Evolutionary conservation across 2,888 invertebrate species (phyloP).

Genomic region (Magallana nippona): DNA sequence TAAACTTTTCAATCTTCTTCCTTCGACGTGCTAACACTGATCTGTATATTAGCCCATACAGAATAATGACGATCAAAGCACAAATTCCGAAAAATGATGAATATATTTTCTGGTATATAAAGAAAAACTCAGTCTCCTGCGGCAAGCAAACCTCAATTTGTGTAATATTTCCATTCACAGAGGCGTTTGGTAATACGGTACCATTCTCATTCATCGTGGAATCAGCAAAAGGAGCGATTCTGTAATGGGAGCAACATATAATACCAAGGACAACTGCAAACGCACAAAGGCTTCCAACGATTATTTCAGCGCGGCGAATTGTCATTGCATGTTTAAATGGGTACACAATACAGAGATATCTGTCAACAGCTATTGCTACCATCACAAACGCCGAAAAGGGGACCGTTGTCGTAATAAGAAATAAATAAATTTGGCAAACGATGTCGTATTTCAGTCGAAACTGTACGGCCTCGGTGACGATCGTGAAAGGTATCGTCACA

Average conservation of each 20-base stretch:
- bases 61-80: slow-evolving; percentile 75
- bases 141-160: neutral
- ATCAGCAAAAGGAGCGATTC: neutral
- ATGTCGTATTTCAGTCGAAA: slow-evolving; percentile 66
- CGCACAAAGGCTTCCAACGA: slow-evolving; percentile 55
- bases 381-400: slow-evolving; percentile 76
- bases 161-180: neutral
- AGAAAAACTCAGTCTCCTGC: slow-evolving; percentile 55
- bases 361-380: slow-evolving; percentile 73
- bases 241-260: slow-evolving; percentile 54
- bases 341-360: slow-evolving; percentile 75
- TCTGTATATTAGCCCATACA: slow-evolving; percentile 76
- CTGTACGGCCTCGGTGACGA: slow-evolving; percentile 69
- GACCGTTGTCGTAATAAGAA: slow-evolving; percentile 73
- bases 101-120: slow-evolving; percentile 72
- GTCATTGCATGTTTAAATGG: slow-evolving; percentile 76
- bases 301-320: slow-evolving; percentile 65
- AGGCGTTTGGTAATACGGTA: slow-evolving; percentile 1
- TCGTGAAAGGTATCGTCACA: slow-evolving; percentile 75
- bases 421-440: slow-evolving; percentile 71
- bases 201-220: neutral
- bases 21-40: slow-evolving; percentile 60
- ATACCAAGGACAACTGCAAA: slow-evolving; percentile 58
- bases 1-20: slow-evolving; percentile 55
- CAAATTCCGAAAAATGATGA: slow-evolving; percentile 74